Conservation (phyloP, 2,113 vertebrate species). For the Trematomus loennbergii region DNA sequence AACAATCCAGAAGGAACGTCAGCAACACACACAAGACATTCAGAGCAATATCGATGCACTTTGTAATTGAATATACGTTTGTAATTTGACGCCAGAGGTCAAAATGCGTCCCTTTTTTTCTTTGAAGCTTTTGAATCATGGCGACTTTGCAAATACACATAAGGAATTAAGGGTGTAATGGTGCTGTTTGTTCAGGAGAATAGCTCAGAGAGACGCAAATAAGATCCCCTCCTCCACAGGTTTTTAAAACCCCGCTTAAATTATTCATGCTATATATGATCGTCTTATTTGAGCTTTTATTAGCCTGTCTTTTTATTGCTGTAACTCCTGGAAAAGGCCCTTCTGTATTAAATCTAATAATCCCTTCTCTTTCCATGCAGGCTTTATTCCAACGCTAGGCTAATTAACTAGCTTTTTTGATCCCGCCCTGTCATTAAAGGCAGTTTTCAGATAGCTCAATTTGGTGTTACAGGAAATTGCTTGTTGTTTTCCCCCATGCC, state of each 20-base stretch:
- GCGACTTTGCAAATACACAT: slow-evolving; percentile 42
- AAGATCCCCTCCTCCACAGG: slow-evolving; percentile 43
- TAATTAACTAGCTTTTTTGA: slow-evolving; percentile 59
- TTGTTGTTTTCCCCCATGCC: slow-evolving; percentile 24
- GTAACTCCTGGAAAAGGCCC: slow-evolving; percentile 5
- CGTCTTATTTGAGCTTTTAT: slow-evolving; percentile 75
- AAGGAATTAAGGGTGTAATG: slow-evolving; percentile 37
- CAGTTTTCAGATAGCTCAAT: slow-evolving; percentile 59
- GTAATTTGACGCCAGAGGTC: slow-evolving; percentile 5
- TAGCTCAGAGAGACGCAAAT: slow-evolving; percentile 29
- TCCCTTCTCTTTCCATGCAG: not conserved
- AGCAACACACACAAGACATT: not conserved
- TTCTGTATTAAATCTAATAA: not conserved
- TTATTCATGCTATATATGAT: slow-evolving; percentile 77
- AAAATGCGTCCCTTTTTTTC: not conserved
- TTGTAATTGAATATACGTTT: slow-evolving; percentile 10
- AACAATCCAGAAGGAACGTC: not conserved
- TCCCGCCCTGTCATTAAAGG: slow-evolving; percentile 45
- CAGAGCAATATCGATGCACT: not conserved
- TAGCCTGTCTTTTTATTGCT: slow-evolving; percentile 68
- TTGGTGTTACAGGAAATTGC: slow-evolving; percentile 53
- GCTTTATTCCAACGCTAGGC: not conserved
- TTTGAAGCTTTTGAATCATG: slow-evolving; percentile 2
- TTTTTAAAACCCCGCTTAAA: slow-evolving; percentile 69
- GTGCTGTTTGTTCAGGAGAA: slow-evolving; percentile 55